Evolutionary conservation across 1,140 invertebrate species (phyloP), one percentile per base, ranked within the genome.

Genomic region (Dryas iulia): DNA sequence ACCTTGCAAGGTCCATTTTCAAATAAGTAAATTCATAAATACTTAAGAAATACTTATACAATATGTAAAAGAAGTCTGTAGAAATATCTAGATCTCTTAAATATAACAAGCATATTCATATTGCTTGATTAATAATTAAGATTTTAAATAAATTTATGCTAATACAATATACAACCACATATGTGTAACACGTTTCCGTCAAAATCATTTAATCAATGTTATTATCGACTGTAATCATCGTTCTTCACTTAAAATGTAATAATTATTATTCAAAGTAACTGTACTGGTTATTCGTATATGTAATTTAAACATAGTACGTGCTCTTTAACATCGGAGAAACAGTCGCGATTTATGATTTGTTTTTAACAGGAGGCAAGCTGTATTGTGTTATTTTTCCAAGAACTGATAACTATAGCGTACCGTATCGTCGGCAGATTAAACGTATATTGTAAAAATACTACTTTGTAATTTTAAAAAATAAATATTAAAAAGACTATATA

Each of bases 331-430:
- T 59, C 47, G 30, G 60, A 69, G 56, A 61, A 67, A 67, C n/a
- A 47, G 21, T 26, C 54, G 31, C 59, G 59, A 69, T 72, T 67
- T 75, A 75, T 47, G 76, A 73, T 78, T 76, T 73, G 74, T 78
- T 75, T 76, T 78, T 66, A 71, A 69, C 71, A 71, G 26, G 59
- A 35, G 57, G 73, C 66, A 66, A 68, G 64, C 66, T 71, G 63
- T 68, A 73, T 72, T 77, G 70, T 71, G 62, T 74, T 70, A 54
- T 64, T 39, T 71, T 86, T 83, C 73, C 69, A 52, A 76, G 79
- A 80, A 86, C 69, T 78, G 68, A 86, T 81, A 79, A 76, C 72
- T 80, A 77, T 80, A 77, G 76, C 71, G 75, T 72, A 73, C 62
- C 73, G 62, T 71, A 75, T 57, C 56, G 72, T 71, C 72, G 53